Percentiles rank a stretch among this genome's conserved stretches.
These are phyloP conservation scores for Lepisosteus osseus DNA, from an alignment of 2,113 vertebrate species.

Conservation along the genomic window DNA sequence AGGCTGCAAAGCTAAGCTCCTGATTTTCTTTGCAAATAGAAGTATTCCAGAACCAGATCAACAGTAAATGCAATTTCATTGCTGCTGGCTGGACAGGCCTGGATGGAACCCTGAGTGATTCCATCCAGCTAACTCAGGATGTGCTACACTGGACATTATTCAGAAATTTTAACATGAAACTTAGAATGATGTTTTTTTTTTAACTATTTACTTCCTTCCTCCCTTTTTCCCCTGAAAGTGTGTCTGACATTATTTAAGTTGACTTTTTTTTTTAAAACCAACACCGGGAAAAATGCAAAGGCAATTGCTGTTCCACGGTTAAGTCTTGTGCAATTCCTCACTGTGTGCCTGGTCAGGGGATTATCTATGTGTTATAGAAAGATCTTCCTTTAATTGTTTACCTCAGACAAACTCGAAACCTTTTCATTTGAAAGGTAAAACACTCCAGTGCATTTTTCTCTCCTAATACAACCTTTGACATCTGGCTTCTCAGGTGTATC, in stretches of 20 bases:
- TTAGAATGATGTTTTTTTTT: slow-evolving; percentile 42
- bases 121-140: slow-evolving; percentile 25
- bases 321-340: background rate
- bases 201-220: slow-evolving; percentile 32
- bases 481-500: slow-evolving; percentile 21
- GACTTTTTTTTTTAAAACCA: slow-evolving; percentile 49
- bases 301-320: background rate
- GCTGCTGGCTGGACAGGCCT: slow-evolving; percentile 35
- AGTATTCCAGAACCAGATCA: slow-evolving; percentile 53
- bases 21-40: slow-evolving; percentile 23
- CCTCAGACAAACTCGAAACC: background rate
- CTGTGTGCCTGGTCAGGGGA: too few relatives aligned
- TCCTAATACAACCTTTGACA: slow-evolving; percentile 17
- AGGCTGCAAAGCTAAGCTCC: background rate
- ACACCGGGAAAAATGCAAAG: slow-evolving; percentile 8
- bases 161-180: slow-evolving; percentile 55
- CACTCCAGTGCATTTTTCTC: background rate
- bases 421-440: background rate
- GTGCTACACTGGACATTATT: slow-evolving; percentile 49
- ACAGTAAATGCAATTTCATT: slow-evolving; percentile 49
- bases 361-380: background rate
- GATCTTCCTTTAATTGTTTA: background rate
- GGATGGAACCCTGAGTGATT: slow-evolving; percentile 30
- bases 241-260: slow-evolving; percentile 43
- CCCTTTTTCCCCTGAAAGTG: slow-evolving; percentile 32